These are phyloP conservation scores for Stictonetta naevosa DNA, from an alignment of 2,113 vertebrate species.

Conservation along the genomic window DNA sequence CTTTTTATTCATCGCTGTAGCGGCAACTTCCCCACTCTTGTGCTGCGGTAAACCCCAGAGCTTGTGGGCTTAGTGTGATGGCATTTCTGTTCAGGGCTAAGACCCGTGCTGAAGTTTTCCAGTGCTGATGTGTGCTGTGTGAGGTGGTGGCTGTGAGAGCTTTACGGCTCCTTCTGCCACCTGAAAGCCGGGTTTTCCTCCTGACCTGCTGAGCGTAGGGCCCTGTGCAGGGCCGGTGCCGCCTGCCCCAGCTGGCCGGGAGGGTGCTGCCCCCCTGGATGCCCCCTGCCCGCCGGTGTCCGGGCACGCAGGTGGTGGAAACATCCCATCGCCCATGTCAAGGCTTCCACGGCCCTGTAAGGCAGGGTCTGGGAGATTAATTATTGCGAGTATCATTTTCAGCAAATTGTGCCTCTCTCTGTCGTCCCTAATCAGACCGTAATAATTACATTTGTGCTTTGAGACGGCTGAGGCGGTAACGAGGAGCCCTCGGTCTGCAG, in stretches of 20 bases:
- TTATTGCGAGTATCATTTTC: constrained; percentile 51
- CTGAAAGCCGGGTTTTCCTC: neutral
- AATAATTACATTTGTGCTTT: constrained; percentile 62
- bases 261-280: accelerated
- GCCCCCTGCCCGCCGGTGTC: neutral
- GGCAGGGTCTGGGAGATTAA: constrained; percentile 64
- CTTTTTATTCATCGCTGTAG: neutral
- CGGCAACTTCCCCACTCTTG: neutral
- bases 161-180: neutral
- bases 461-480: constrained; percentile 51
- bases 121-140: neutral
- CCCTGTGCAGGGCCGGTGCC: neutral
- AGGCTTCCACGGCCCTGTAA: neutral
- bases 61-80: neutral
- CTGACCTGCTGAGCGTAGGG: neutral
- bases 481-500: constrained; percentile 55
- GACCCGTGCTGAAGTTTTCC: neutral
- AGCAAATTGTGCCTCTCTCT: constrained; percentile 58
- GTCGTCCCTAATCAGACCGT: constrained; percentile 59
- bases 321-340: constrained; percentile 43
- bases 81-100: neutral
- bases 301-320: neutral
- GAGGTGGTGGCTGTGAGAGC: neutral
- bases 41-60: neutral
- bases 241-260: accelerated